phyloP scores from a whole-genome alignment of 2,888 invertebrate species.

The Ectropis crepuscularia region DNA sequence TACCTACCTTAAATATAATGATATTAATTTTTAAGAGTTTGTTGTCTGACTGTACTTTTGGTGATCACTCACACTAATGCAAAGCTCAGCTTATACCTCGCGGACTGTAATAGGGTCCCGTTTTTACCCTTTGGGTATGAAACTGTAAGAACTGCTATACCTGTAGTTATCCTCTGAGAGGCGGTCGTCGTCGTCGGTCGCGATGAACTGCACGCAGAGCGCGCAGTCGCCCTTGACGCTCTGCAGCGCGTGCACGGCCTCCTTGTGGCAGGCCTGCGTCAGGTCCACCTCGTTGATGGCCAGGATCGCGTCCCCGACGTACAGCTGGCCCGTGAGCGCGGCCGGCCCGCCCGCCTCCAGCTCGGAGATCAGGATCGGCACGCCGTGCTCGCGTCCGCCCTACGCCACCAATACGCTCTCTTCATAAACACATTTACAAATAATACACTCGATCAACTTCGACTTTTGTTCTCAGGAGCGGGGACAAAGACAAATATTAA shows the following conservation, averaged over 20 bases:
- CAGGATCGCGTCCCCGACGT: conserved; percentile 93
- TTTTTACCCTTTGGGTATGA: too few species aligned
- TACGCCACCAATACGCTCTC: conserved; percentile 54
- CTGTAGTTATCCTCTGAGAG: conserved; percentile 85
- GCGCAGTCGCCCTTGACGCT: conserved; percentile 91
- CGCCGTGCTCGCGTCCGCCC: conserved; percentile 95
- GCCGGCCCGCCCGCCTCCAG: conserved; percentile 92
- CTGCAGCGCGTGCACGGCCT: conserved; percentile 92
- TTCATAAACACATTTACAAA: background rate
- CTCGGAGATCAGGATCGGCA: conserved; percentile 94
- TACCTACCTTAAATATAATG: too few species aligned
- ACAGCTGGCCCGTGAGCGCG: conserved; percentile 88
- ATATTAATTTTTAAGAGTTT: too few species aligned
- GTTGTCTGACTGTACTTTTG: too few species aligned
- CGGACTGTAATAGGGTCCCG: too few species aligned
- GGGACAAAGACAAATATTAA: too few species aligned
- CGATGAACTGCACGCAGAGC: conserved; percentile 91
- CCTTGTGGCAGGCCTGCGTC: conserved; percentile 90
- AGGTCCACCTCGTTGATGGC: conserved; percentile 92
- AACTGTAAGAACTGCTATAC: conserved; percentile 46
- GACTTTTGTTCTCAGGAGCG: too few species aligned
- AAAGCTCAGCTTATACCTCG: too few species aligned
- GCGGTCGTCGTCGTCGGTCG: conserved; percentile 88
- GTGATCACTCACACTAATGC: too few species aligned
- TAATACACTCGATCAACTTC: too few species aligned